Conservation (phyloP, 1,140 invertebrate species). For the Papilio glaucus region DNA sequence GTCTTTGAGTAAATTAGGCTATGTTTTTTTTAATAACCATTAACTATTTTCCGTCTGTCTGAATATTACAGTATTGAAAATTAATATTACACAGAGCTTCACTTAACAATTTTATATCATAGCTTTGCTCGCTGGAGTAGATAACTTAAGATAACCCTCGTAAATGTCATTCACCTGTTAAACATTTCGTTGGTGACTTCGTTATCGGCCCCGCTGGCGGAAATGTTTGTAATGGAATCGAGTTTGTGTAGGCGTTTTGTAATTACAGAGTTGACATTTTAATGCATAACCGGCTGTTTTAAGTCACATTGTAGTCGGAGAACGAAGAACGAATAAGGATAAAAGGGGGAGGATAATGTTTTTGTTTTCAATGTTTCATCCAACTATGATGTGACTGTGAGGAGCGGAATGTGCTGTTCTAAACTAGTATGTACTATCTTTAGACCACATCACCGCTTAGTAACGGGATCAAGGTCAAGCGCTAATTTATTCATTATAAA, state of each 20-base stretch:
- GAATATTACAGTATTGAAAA: too few relatives aligned
- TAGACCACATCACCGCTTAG: too few relatives aligned
- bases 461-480: too few relatives aligned
- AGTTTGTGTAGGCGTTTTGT: conserved; percentile 11
- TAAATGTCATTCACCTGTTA: conserved; percentile 22
- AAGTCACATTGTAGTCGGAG: neutral
- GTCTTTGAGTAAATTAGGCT: too few relatives aligned
- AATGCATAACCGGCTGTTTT: neutral
- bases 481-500: too few relatives aligned
- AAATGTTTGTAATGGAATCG: conserved; percentile 7
- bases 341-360: neutral
- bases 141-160: conserved; percentile 18
- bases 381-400: too few relatives aligned
- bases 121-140: neutral
- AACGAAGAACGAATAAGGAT: neutral
- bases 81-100: too few relatives aligned
- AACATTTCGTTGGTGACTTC: conserved; percentile 18
- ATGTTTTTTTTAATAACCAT: too few relatives aligned
- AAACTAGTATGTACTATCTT: too few relatives aligned
- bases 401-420: too few relatives aligned
- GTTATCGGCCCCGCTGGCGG: conserved; percentile 12
- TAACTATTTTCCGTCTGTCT: too few relatives aligned
- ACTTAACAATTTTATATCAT: conserved; percentile 10
- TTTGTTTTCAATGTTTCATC: too few relatives aligned
- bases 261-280: conserved; percentile 5